Conservation (phyloP, 92 coral and sea anemone species). For the Paragorgia papillata region DNA sequence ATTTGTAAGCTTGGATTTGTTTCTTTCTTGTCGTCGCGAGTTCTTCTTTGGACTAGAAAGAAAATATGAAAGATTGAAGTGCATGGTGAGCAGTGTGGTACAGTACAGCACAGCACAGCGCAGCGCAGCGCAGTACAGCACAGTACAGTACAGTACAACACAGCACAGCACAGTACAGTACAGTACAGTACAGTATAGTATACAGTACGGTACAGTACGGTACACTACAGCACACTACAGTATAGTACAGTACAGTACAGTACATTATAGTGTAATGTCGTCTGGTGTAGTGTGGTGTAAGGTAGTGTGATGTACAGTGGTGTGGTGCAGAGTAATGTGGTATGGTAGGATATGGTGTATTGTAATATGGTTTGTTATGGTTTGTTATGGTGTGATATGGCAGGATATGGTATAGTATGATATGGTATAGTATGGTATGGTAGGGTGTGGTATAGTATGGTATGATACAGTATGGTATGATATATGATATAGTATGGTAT, state of each 20-base stretch:
- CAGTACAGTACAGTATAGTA: not conserved
- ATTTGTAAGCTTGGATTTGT: conserved; percentile 78
- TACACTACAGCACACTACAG: not conserved
- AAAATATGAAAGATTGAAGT: not conserved
- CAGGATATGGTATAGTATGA: too few relatives aligned
- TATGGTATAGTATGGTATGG: too few relatives aligned
- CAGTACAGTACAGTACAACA: not conserved
- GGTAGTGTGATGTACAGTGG: not conserved
- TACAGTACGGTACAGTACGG: not conserved
- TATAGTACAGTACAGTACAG: not conserved
- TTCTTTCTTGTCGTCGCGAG: conserved; percentile 59
- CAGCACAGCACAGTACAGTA: not conserved
- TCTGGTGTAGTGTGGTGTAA: not conserved
- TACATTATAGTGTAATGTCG: not conserved
- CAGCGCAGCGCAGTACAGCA: not conserved
- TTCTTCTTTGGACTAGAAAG: conserved; percentile 65
- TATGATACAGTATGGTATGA: too few relatives aligned
- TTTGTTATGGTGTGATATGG: too few relatives aligned
- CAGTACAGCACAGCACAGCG: not conserved
- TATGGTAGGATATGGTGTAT: too few relatives aligned
- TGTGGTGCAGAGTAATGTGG: not conserved
- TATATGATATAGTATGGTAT: too few relatives aligned
- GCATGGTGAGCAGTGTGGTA: not conserved
- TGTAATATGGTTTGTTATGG: too few relatives aligned
- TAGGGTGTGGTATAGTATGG: too few relatives aligned